phyloP scores from a whole-genome alignment of 2,113 vertebrate genomes.

The Lucifuga dentata region DNA sequence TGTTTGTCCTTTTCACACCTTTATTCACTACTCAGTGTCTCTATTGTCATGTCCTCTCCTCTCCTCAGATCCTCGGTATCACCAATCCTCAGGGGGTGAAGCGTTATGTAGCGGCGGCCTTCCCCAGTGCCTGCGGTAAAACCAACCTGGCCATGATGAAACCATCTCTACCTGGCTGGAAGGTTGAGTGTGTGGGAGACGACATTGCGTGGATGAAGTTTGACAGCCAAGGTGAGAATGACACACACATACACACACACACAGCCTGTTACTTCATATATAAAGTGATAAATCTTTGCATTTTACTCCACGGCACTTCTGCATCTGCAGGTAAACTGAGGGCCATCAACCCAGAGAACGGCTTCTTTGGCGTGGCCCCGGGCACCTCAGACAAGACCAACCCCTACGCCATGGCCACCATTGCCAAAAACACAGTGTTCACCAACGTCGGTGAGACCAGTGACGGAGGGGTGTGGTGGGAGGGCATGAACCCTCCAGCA shows the following conservation, averaged over 20 bases:
- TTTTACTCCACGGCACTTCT: background rate
- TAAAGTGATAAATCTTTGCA: background rate
- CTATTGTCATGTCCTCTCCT: no score
- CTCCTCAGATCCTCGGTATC: constrained; percentile 91
- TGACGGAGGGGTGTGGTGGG: constrained; percentile 95
- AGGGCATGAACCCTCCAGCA: constrained; percentile 87
- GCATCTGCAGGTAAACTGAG: constrained; percentile 88
- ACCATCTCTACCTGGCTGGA: constrained; percentile 93
- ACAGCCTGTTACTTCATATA: background rate
- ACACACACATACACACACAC: background rate
- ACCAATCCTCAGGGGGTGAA: constrained; percentile 94
- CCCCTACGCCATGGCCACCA: constrained; percentile 94
- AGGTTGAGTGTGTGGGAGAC: constrained; percentile 95
- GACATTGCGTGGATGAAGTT: constrained; percentile 99
- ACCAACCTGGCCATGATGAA: constrained; percentile 99
- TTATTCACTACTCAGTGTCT: no score
- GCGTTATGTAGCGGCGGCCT: constrained; percentile 95
- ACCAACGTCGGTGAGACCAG: constrained; percentile 97
- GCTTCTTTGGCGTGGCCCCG: constrained; percentile 96
- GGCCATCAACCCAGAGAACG: constrained; percentile 98
- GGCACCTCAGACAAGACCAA: constrained; percentile 97
- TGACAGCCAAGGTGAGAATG: constrained; percentile 89
- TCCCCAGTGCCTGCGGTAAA: constrained; percentile 98
- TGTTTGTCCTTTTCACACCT: no score
- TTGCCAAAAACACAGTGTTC: constrained; percentile 93